phyloP scores from a whole-genome alignment of 2,888 invertebrate species.

The Alloplasta piceator region DNA sequence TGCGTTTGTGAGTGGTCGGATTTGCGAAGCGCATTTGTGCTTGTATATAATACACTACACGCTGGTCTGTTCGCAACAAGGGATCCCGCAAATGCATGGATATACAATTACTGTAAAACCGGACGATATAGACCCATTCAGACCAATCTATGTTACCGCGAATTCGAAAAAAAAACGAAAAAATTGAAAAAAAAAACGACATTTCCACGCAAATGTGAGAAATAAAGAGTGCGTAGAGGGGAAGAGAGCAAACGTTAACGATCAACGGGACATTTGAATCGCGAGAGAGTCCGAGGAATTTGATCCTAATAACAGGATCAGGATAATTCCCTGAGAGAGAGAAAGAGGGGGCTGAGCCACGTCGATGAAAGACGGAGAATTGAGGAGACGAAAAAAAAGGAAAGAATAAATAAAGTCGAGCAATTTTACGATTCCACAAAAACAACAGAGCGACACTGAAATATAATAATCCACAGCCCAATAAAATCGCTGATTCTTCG shows the following conservation, averaged over 20 bases:
- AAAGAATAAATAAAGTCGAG: slow-evolving; percentile 10
- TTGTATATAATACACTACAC: slow-evolving; percentile 44
- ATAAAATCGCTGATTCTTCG: too few species aligned
- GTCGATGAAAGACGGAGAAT: not conserved
- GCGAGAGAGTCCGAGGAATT: slow-evolving; percentile 64
- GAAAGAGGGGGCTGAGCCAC: slow-evolving; percentile 2
- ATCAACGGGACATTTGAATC: slow-evolving; percentile 9
- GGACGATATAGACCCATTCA: slow-evolving; percentile 21
- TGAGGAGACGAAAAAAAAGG: not conserved
- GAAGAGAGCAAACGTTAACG: slow-evolving; percentile 23
- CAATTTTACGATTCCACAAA: not conserved
- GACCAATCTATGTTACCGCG: slow-evolving; percentile 35
- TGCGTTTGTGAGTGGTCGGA: slow-evolving; percentile 57
- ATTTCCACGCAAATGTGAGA: slow-evolving; percentile 2
- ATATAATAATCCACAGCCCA: too few species aligned
- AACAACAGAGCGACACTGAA: not conserved
- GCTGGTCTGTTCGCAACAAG: slow-evolving; percentile 37
- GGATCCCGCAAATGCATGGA: slow-evolving; percentile 38
- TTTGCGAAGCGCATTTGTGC: slow-evolving; percentile 62
- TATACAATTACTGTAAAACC: slow-evolving; percentile 36
- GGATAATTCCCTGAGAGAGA: slow-evolving; percentile 39
- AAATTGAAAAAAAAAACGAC: slow-evolving; percentile 18
- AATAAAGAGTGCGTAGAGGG: slow-evolving; percentile 49
- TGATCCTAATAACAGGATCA: slow-evolving; percentile 76
- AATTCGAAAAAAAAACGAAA: slow-evolving; percentile 8